Evolutionary conservation across 2,888 invertebrate species (phyloP).

Genomic region (Nomada fucata): DNA sequence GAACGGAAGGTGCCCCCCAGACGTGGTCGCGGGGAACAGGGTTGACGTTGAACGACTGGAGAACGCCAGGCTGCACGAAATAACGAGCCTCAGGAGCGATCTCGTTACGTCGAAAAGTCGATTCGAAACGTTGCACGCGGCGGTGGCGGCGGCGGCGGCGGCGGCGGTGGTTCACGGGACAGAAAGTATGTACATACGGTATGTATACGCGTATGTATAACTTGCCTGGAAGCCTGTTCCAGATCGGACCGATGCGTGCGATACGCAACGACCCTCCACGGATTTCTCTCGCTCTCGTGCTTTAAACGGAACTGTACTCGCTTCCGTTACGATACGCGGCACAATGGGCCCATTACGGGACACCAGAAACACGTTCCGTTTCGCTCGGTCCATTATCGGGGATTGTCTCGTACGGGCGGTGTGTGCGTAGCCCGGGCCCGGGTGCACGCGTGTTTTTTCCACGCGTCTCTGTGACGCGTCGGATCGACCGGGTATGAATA

Average conservation of each 20-base stretch:
- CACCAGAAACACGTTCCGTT: conserved; percentile 61
- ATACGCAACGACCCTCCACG: conserved; percentile 49
- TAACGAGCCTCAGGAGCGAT: conserved; percentile 57
- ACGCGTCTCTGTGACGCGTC: conserved; percentile 33
- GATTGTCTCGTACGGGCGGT: conserved; percentile 38
- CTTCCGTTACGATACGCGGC: conserved; percentile 49
- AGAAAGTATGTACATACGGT: conserved; percentile 18
- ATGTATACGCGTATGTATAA: neutral
- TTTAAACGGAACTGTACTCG: conserved; percentile 55
- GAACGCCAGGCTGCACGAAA: conserved; percentile 18
- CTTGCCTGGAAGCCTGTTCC: conserved; percentile 12
- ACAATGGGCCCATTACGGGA: conserved; percentile 60
- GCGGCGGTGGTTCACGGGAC: neutral
- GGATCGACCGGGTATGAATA: conserved; percentile 39
- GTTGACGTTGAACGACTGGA: conserved; percentile 1
- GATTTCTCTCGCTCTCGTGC: conserved; percentile 22
- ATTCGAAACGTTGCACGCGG: conserved; percentile 7
- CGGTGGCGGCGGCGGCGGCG: neutral
- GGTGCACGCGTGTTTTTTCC: conserved; percentile 34
- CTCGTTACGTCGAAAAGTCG: conserved; percentile 46
- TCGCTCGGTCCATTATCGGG: conserved; percentile 61
- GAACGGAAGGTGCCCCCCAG: neutral
- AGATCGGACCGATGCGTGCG: conserved; percentile 36
- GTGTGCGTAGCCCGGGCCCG: neutral
- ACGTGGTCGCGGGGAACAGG: conserved; percentile 2